These are phyloP conservation scores for Eledone cirrhosa DNA, from an alignment of 2,888 invertebrate genomes.

Conservation along the genomic window DNA sequence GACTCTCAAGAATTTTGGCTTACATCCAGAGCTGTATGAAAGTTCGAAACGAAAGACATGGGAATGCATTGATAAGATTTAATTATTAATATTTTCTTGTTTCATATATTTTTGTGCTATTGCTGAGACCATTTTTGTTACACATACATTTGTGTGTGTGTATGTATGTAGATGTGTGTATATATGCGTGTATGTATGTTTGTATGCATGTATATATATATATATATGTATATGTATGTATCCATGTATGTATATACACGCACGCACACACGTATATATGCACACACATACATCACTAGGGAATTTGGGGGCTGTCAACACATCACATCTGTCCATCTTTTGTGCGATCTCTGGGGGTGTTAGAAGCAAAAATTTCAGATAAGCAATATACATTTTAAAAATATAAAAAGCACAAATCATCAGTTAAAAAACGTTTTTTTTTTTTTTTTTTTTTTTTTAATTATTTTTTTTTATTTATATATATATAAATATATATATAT, in stretches of 20 bases:
- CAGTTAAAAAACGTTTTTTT: no score
- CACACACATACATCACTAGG: background rate
- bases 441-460: no score
- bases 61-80: background rate
- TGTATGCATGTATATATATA: background rate
- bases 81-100: background rate
- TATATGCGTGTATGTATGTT: background rate
- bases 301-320: background rate
- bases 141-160: background rate
- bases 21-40: no score
- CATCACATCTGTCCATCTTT: background rate
- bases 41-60: no score
- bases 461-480: no score
- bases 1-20: no score
- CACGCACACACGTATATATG: background rate
- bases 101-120: background rate
- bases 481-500: no score
- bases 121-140: no score
- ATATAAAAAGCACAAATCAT: no score
- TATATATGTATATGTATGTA: background rate
- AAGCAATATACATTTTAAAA: no score
- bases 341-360: no score
- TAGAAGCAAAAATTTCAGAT: no score
- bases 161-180: background rate
- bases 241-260: background rate